Evolutionary conservation across 1,140 invertebrate genomes (phyloP).

Genomic region (Eulimnadia texana): DNA sequence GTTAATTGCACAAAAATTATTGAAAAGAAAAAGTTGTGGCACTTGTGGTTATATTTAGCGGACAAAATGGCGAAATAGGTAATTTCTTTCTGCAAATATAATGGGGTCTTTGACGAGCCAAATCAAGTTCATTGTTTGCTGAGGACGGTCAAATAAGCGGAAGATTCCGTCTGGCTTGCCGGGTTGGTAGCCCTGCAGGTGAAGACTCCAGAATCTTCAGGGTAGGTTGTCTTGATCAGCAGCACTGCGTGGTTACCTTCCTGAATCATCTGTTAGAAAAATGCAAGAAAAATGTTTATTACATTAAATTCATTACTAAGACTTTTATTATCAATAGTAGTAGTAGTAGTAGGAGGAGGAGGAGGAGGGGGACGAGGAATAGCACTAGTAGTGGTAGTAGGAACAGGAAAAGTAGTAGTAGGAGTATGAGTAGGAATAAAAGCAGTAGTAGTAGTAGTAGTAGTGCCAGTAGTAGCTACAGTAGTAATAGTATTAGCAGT

Average conservation of each 20-base stretch:
- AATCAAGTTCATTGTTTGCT: slow-evolving; percentile 69
- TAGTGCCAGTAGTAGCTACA: background rate
- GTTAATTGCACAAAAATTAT: too few species aligned
- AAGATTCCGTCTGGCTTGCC: slow-evolving; percentile 79
- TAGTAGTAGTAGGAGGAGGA: too few species aligned
- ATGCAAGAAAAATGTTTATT: slow-evolving; percentile 5
- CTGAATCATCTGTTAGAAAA: slow-evolving; percentile 61
- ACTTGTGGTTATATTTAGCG: too few species aligned
- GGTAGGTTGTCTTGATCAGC: slow-evolving; percentile 76
- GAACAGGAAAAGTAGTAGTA: too few species aligned
- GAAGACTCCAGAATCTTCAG: slow-evolving; percentile 85
- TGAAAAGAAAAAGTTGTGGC: too few species aligned
- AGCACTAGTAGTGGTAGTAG: too few species aligned
- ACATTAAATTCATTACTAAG: background rate
- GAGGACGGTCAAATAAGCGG: slow-evolving; percentile 86
- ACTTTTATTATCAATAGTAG: too few species aligned
- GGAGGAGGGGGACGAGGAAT: too few species aligned
- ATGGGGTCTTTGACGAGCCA: background rate
- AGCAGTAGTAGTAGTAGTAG: too few species aligned
- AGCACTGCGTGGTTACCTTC: slow-evolving; percentile 78
- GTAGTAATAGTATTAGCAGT: too few species aligned
- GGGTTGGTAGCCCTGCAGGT: slow-evolving; percentile 78
- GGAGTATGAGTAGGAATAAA: too few species aligned
- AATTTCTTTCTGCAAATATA: background rate
- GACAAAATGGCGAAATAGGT: background rate